phyloP scores from a whole-genome alignment of 2,797 vertebrate genomes.

The Calcarius lapponicus region DNA sequence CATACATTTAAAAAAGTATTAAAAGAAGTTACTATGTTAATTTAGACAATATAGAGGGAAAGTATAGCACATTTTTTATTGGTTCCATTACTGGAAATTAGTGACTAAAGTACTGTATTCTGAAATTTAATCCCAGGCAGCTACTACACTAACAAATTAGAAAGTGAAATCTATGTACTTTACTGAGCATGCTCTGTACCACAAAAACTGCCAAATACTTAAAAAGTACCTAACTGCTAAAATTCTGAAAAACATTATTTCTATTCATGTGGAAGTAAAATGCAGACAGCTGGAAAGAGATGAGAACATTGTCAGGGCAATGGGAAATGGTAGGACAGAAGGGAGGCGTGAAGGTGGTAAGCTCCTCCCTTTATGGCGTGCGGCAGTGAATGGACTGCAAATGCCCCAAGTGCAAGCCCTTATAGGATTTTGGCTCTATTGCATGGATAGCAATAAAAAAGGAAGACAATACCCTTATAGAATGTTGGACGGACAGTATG shows the following conservation, averaged over 20 bases:
- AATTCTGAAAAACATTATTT: background rate
- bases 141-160: background rate
- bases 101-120: background rate
- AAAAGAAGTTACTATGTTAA: conserved; percentile 1
- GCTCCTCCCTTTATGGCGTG: background rate
- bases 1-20: background rate
- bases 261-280: background rate
- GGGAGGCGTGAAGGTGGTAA: background rate
- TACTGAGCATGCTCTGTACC: background rate
- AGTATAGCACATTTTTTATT: background rate
- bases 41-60: conserved; percentile 3
- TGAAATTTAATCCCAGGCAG: conserved; percentile 10
- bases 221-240: background rate
- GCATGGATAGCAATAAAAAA: conserved; percentile 55
- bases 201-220: background rate
- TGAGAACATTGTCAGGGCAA: background rate
- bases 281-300: background rate
- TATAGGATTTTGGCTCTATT: background rate
- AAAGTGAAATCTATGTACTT: background rate
- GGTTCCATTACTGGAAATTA: conserved; percentile 23
- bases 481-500: conserved; percentile 75
- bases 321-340: background rate
- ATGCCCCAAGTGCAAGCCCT: conserved; percentile 1
- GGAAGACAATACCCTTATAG: conserved; percentile 82
- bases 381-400: background rate